A percentile compares a stretch with the other conserved stretches of the same genome.
Conservation (phyloP, 2,888 invertebrate species). For the Timema podura region DNA sequence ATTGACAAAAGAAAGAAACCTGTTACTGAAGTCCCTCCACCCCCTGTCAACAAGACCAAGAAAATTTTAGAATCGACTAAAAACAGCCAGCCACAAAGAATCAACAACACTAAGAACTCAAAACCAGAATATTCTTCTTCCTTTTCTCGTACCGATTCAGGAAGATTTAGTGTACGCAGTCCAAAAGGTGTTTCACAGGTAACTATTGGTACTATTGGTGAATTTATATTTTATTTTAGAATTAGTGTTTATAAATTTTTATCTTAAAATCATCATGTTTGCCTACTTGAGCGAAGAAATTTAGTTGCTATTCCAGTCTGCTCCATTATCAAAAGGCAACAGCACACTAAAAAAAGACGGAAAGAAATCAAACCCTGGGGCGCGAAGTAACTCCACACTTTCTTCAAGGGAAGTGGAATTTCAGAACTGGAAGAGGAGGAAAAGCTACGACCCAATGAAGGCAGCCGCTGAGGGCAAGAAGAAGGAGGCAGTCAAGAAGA, state of each 20-base stretch:
- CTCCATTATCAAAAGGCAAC: neutral
- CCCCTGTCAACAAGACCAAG: conserved; percentile 24
- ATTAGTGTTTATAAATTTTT: no score
- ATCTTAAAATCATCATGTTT: neutral
- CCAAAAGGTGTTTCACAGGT: conserved; percentile 26
- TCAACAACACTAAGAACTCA: conserved; percentile 20
- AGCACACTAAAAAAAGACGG: neutral
- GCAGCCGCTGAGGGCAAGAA: conserved; percentile 84
- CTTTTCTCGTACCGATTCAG: conserved; percentile 57
- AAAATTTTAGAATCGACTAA: conserved; percentile 32
- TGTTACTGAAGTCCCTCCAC: conserved; percentile 21
- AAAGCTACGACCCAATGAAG: conserved; percentile 92
- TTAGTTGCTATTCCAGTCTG: no score
- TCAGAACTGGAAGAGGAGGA: conserved; percentile 94
- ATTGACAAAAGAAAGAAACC: conserved; percentile 38
- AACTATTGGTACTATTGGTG: no score
- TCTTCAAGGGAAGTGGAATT: conserved; percentile 78
- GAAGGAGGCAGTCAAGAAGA: conserved; percentile 45
- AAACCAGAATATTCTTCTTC: conserved; percentile 31
- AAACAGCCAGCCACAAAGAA: conserved; percentile 26
- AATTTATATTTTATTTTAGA: no score
- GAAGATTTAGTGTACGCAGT: conserved; percentile 60
- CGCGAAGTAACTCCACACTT: conserved; percentile 64
- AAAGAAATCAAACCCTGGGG: conserved; percentile 49
- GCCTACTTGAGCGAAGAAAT: no score